These are phyloP conservation scores for Tethya wilhelma DNA, from an alignment of 37 sponge, comb jelly and placozoan genomes.

Conservation along the genomic window DNA sequence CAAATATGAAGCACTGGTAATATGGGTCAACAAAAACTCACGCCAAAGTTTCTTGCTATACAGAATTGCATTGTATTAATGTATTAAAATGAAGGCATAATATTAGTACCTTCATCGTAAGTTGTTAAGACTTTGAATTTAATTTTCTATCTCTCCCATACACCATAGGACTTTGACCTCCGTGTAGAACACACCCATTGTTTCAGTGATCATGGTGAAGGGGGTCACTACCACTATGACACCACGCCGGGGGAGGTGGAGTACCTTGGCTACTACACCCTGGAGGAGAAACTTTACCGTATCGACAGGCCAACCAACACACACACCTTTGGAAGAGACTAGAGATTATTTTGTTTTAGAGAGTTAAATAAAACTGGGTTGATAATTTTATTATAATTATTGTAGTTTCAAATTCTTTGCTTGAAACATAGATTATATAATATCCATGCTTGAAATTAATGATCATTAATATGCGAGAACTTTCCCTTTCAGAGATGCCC, in stretches of 20 bases:
- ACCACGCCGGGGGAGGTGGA: conserved; percentile 88
- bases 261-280: conserved; percentile 86
- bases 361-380: too few relatives aligned
- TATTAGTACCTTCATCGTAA: too few relatives aligned
- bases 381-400: too few relatives aligned
- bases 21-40: neutral
- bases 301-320: conserved; percentile 79
- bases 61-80: neutral
- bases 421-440: too few relatives aligned
- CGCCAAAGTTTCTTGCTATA: neutral
- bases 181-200: conserved; percentile 99
- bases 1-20: neutral
- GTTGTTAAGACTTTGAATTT: neutral
- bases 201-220: conserved; percentile 97
- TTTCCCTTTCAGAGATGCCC: too few relatives aligned
- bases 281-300: conserved; percentile 78
- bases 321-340: conserved; percentile 36
- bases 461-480: too few relatives aligned
- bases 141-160: neutral
- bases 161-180: conserved; percentile 79
- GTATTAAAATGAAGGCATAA: too few relatives aligned
- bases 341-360: too few relatives aligned
- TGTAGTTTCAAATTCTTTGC: too few relatives aligned
- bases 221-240: conserved; percentile 98
- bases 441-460: too few relatives aligned